These are phyloP conservation scores for Ophiothrix spiculata DNA, from an alignment of 35 echinoderm and acorn worm species.

Conservation along the genomic window DNA sequence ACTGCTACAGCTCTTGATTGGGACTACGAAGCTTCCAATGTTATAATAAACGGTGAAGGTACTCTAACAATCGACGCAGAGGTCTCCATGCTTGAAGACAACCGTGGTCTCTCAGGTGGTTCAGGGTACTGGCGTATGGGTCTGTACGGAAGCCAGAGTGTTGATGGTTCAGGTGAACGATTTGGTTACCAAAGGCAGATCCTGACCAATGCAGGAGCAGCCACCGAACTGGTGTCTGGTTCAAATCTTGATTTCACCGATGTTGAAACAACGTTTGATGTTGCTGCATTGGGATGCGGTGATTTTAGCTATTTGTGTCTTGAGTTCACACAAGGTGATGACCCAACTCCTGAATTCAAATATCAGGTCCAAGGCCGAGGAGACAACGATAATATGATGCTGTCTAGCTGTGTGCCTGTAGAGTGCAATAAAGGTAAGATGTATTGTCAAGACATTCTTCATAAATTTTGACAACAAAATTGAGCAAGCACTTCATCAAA, in stretches of 20 bases:
- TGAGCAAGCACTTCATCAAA: background rate
- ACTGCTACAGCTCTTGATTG: background rate
- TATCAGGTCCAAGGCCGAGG: constrained; percentile 34
- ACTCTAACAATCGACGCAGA: constrained; percentile 46
- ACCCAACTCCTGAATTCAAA: constrained; percentile 64
- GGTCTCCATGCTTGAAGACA: constrained; percentile 37
- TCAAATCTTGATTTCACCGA: constrained; percentile 29
- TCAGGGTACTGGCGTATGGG: constrained; percentile 66
- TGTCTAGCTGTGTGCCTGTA: constrained; percentile 53
- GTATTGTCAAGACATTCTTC: no score
- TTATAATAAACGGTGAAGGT: constrained; percentile 17
- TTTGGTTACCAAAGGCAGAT: constrained; percentile 73
- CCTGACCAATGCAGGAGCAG: constrained; percentile 55
- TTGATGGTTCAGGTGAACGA: constrained; percentile 52
- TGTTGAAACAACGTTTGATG: constrained; percentile 71
- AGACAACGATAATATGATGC: constrained; percentile 23
- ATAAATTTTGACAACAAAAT: background rate
- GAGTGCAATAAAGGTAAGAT: constrained; percentile 70
- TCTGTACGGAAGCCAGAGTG: constrained; percentile 59
- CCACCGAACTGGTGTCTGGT: constrained; percentile 30
- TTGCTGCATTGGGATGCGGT: constrained; percentile 67
- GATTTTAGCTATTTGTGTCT: constrained; percentile 69
- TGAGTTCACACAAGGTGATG: constrained; percentile 69
- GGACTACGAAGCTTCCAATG: constrained; percentile 4
- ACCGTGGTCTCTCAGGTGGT: constrained; percentile 49